phyloP scores from a whole-genome alignment of 2,888 invertebrate species.

The Helicoverpa assulta region DNA sequence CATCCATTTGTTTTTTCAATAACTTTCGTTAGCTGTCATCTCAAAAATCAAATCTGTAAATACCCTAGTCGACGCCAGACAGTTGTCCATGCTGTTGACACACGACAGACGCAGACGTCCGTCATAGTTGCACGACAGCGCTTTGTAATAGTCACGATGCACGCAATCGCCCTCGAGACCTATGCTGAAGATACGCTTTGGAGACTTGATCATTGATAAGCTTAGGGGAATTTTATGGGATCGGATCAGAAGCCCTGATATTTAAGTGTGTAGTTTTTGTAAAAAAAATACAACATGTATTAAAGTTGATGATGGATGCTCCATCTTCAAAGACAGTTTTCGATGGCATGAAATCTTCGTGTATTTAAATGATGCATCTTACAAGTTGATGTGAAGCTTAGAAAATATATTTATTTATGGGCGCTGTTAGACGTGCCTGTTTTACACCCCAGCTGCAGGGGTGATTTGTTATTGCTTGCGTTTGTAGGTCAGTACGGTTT shows the following conservation, averaged over 20 bases:
- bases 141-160: conserved; percentile 26
- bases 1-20: neutral
- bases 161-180: conserved; percentile 39
- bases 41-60: neutral
- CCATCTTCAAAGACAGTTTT: neutral
- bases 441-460: conserved; percentile 31
- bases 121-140: conserved; percentile 41
- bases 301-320: neutral
- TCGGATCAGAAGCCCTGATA: neutral
- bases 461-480: conserved; percentile 34
- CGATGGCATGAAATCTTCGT: neutral
- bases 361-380: neutral
- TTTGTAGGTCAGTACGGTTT: conserved; percentile 35
- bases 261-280: neutral
- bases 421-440: conserved; percentile 12
- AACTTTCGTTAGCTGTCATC: neutral
- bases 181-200: conserved; percentile 18
- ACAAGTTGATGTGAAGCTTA: neutral
- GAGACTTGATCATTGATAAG: neutral
- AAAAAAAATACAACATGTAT: neutral
- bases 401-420: conserved; percentile 8
- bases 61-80: conserved; percentile 14
- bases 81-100: conserved; percentile 28
- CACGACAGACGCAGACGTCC: conserved; percentile 16
- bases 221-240: neutral